Base-by-base conservation (phyloP, 1,140 invertebrate species). In the Aphelinus atriplicis region DNA sequence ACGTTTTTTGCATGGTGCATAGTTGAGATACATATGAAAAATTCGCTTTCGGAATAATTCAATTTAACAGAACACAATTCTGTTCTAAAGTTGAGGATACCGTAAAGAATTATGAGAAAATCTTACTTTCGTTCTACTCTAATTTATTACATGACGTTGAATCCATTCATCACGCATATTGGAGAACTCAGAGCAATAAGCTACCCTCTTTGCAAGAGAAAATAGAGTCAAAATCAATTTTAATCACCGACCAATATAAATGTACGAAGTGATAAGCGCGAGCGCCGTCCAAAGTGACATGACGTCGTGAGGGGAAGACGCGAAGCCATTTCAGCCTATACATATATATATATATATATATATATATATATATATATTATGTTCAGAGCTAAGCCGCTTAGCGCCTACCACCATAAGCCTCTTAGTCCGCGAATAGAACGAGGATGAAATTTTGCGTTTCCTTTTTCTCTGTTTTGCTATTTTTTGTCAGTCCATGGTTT, bases 391-490 rank as follows among this genome's bases (percentile, higher is more conserved):
- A 83, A 81, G 75, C 82, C 78, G 80, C 82, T 82, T 75, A 78
- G 78, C 77, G 81, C 75, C 81, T 81, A 81, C 80, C 78, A 78
- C 72, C 58, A 71, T 81, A 82, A 82, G 81, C 81, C 71, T 77
- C 82, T 83, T 82, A 82, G 7, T 48, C 72, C 66, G 66, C 77
- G 79, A 81, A 80, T 75, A 63, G 80, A 76, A 68, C 47, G 53
- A 63, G 69, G 66, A 72, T 73, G 70, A 76, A 75, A 79, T 78
- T 80, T 75, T 62, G 79, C 78, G 71, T 57, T 80, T 67, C 60
- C 69, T 55, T 77, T 78, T 77, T 62, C 50, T 47, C 71, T 58
- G 56, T 61, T 45, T 57, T 26, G 67, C 47, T 43, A 4, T 26
- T 50, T 47, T 58, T 26, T 26, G 26, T 48, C 10, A 45, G 42